These are phyloP conservation scores for Sciurus carolinensis DNA, from an alignment of 2,797 vertebrate genomes.

Conservation along the genomic window DNA sequence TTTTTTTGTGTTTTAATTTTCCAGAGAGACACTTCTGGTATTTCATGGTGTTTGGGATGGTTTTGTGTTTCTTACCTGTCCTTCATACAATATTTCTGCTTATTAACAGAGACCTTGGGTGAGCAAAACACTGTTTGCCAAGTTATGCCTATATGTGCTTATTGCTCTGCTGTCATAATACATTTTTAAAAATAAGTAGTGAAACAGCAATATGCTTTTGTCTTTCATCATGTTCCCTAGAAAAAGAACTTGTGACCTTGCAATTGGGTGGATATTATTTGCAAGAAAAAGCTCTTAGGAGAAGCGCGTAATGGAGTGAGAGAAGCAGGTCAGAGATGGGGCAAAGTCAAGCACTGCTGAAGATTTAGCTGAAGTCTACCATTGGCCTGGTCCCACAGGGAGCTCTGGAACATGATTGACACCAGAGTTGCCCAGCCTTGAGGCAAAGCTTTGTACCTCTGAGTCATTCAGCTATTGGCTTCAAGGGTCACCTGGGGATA, in stretches of 20 bases:
- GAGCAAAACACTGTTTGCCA: slow-evolving; percentile 48
- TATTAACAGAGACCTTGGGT: slow-evolving; percentile 56
- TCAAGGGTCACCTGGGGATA: background rate
- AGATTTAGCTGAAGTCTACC: background rate
- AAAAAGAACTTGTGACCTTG: background rate
- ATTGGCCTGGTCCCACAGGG: background rate
- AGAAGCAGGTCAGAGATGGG: background rate
- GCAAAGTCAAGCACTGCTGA: background rate
- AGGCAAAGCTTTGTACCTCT: background rate
- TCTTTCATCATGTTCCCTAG: background rate
- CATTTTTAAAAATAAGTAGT: slow-evolving; percentile 12
- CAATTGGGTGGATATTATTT: background rate
- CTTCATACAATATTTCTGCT: slow-evolving; percentile 44
- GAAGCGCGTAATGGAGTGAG: background rate
- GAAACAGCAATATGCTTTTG: background rate
- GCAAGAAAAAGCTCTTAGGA: background rate
- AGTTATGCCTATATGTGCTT: background rate
- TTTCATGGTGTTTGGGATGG: slow-evolving; percentile 28
- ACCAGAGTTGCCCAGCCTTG: background rate
- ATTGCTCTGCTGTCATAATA: background rate
- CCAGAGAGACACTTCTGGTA: slow-evolving; percentile 39
- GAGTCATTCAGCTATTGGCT: background rate
- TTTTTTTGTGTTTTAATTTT: background rate
- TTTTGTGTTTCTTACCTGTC: slow-evolving; percentile 47
- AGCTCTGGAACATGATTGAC: background rate